Conservation (phyloP, 2,888 invertebrate genomes). For the Xestia c-nigrum region DNA sequence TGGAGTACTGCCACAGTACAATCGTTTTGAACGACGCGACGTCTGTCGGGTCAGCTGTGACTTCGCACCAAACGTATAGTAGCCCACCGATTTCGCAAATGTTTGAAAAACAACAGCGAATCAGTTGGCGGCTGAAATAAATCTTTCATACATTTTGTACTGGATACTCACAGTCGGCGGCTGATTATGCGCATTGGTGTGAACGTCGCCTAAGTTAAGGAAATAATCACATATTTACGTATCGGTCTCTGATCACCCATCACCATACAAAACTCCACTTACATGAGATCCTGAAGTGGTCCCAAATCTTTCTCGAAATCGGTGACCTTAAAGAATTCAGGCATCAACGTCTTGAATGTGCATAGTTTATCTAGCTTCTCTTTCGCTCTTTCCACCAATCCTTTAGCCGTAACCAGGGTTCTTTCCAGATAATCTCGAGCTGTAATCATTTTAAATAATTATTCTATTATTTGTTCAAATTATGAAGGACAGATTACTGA, state of each 20-base stretch:
- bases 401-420: conserved; percentile 67
- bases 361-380: conserved; percentile 72
- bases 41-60: too few species aligned
- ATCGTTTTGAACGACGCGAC: too few species aligned
- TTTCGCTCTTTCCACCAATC: conserved; percentile 73
- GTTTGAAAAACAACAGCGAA: too few species aligned
- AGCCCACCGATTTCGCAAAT: too few species aligned
- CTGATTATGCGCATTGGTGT: too few species aligned
- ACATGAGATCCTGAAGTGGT: conserved; percentile 62
- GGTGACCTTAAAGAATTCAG: conserved; percentile 64
- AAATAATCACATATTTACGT: background rate
- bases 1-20: too few species aligned
- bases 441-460: conserved; percentile 56
- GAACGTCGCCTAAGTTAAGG: too few species aligned
- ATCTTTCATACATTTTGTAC: too few species aligned
- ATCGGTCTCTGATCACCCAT: background rate
- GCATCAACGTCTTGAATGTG: conserved; percentile 71
- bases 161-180: too few species aligned
- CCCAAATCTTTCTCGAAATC: conserved; percentile 59
- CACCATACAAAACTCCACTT: conserved; percentile 61
- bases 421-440: conserved; percentile 72
- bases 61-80: too few species aligned
- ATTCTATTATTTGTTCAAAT: background rate
- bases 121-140: too few species aligned
- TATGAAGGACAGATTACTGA: too few species aligned